phyloP scores from a whole-genome alignment of 2,113 vertebrate species.

The Ceuthmochares aereus region DNA sequence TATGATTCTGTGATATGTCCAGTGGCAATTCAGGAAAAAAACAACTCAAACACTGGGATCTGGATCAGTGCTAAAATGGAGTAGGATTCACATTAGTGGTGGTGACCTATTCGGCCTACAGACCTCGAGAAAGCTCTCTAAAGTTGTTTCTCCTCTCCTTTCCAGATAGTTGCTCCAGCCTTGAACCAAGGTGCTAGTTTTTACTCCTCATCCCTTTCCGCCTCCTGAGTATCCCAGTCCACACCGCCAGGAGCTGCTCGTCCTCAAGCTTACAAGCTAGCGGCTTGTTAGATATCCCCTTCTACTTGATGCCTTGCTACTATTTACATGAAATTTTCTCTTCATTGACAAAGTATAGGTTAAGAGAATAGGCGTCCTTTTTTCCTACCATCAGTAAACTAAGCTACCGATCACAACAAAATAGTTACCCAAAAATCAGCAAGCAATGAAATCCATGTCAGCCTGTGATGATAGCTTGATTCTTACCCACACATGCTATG shows the following conservation, averaged over 20 bases:
- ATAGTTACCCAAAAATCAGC: background rate
- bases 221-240: background rate
- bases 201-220: background rate
- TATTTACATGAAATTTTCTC: background rate
- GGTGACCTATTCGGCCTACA: background rate
- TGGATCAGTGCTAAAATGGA: background rate
- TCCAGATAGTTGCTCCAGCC: background rate
- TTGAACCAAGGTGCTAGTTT: background rate
- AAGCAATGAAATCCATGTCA: background rate
- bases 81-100: accelerated
- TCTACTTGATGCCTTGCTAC: background rate
- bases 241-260: background rate
- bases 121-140: background rate
- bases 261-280: background rate
- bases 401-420: background rate
- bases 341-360: background rate
- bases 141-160: background rate
- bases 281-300: background rate
- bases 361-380: background rate
- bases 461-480: background rate
- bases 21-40: background rate
- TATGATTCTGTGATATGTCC: no score
- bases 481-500: background rate
- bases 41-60: background rate
- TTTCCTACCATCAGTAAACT: background rate